Base-by-base conservation (phyloP, 2,888 invertebrate genomes). In the Mongoloraphidia duomilia region DNA sequence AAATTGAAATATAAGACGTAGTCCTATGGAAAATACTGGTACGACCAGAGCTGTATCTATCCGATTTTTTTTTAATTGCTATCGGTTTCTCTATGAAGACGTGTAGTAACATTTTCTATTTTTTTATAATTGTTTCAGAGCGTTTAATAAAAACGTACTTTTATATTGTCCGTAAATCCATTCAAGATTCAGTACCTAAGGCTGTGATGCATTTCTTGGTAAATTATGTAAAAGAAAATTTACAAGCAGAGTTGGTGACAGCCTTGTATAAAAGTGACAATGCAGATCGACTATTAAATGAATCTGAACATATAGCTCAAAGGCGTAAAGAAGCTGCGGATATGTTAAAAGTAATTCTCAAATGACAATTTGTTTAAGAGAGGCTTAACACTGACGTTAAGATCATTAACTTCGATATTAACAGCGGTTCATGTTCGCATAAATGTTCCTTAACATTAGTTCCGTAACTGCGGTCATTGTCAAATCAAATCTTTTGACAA, bases 171-270 rank as follows among this genome's bases (percentile, higher is more conserved):
- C 82, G 96, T 51, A 98, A 98, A 72, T 94, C 93, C 44, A 97
- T 98, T 66, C 97, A 98, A 69, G 98, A 99, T 70, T 89, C 88
- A 26, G 95, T 99, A 51, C 98, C 98, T 38, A 99, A 99, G 71
- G 96, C 97, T 40, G 90, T 99, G 60, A 99, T 99, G 98, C 95
- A 97, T 75, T 97, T 98, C 72, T 76, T 99, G 59, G 98, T 99
- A 59, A 99, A 99, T 74, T 90, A 78, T 65, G 94, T 97, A 50
- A 89, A 96, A 66, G 94, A 98, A 71, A 97, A 98, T 69, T 74
- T 99, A 57, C 98, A 99, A 70, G 95, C 95, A 48, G 98, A 99
- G 70, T 75, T 99, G 51, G 98, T 99, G 8, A 94, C 95, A 53
- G 94, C 96, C 71, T 74, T 99, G 55, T 99, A 99, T 70, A 96